Evolutionary conservation across 2,113 vertebrate species (phyloP).

Genomic region (Lathamus discolor): DNA sequence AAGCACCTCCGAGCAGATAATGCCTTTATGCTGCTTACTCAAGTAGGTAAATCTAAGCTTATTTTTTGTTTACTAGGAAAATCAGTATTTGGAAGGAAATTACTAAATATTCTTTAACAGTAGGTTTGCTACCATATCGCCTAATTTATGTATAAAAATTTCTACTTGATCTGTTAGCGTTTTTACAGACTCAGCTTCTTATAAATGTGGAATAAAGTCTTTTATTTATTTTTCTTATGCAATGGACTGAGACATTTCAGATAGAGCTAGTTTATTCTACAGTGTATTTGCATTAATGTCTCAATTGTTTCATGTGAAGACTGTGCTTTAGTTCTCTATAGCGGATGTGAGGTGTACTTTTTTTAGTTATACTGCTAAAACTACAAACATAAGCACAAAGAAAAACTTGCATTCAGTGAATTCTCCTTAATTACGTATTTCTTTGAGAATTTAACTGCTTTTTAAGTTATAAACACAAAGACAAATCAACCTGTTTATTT

Average conservation of each 20-base stretch:
- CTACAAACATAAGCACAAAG: not conserved
- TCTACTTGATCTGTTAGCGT: not conserved
- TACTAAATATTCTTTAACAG: not conserved
- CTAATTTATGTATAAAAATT: not conserved
- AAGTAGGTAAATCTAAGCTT: constrained; percentile 76
- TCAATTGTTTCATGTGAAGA: not conserved
- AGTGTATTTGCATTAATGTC: not conserved
- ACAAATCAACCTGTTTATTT: not conserved
- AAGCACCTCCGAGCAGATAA: constrained; percentile 93
- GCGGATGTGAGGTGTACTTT: not conserved
- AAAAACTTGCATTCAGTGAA: not conserved
- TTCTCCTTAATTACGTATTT: not conserved
- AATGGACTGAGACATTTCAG: not conserved
- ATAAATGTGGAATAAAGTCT: not conserved
- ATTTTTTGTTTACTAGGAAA: not conserved
- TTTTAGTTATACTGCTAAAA: not conserved
- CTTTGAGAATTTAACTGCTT: not conserved
- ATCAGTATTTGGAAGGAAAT: not conserved
- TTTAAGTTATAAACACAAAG: not conserved
- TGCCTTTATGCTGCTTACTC: constrained; percentile 93
- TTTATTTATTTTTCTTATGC: not conserved
- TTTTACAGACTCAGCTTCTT: not conserved
- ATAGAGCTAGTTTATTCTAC: not conserved
- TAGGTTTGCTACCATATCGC: not conserved
- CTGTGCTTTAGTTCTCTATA: not conserved